Evolutionary conservation across 2,888 invertebrate species (phyloP), one percentile per base, ranked within the genome.

Genomic region (Steromphala cineraria): DNA sequence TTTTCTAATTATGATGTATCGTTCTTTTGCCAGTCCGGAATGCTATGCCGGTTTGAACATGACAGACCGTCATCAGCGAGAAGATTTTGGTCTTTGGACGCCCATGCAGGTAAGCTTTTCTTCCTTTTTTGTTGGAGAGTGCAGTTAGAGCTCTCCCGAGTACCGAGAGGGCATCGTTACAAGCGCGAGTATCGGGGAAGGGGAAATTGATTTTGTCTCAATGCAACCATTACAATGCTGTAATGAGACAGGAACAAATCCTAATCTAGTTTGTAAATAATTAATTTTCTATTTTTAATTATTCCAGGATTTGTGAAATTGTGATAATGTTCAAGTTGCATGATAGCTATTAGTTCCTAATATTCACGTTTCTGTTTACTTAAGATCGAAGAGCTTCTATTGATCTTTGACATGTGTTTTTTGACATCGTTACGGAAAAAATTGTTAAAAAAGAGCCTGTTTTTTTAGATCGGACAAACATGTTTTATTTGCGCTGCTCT

Each of bases 21-120:
- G 75, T 79, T 78, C 81, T 56, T 81, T 78, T 87, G 87, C 79
- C 86, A 88, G 89, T 80, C 85, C 89, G 71, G 90, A 90, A 78
- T 90, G 89, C 84, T 90, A 90, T 86, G 86, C 89, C 52, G 88
- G 89, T 40, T 84, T 90, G 76, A 89, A 89, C 75, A 90, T 90
- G 90, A 84, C 86, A 8, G 89, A 89, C n/a, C 80, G 89, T 8
- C 89, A 89, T 75, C 90, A 86, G 75, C 78, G 89, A 67, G 89
- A 89, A 67, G 89, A 90, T 53, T 86, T 88, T 75, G 83, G 85
- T 74, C 83, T 89, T 8, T 90, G 90, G 90, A 85, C 90, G 24
- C 85, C 85, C 21, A 85, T 88, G 55, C 89, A 89, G 87, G 89
- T 89, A 81, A 85, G 85, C 80, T 24, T 56, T 78, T 67, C 36